These are phyloP conservation scores for Andrena bucephala DNA, from an alignment of 2,888 invertebrate genomes.

Conservation along the genomic window DNA sequence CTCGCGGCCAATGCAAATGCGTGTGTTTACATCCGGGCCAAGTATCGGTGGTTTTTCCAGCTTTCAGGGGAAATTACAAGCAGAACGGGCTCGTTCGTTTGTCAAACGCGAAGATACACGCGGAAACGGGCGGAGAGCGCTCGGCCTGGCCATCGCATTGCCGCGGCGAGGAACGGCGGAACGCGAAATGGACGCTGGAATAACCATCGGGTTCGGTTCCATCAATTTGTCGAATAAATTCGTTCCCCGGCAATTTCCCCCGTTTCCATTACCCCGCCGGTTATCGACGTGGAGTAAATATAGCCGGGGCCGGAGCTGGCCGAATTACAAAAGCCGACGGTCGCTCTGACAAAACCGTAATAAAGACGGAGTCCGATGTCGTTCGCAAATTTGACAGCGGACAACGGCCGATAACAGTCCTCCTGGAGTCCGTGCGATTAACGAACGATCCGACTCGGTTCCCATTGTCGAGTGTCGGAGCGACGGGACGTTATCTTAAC, in stretches of 20 bases:
- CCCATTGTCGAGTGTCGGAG: background rate
- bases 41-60: constrained; percentile 50
- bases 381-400: constrained; percentile 43
- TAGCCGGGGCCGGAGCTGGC: constrained; percentile 3
- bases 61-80: constrained; percentile 74
- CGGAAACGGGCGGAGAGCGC: background rate
- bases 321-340: constrained; percentile 44
- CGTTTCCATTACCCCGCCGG: constrained; percentile 52
- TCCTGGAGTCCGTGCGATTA: constrained; percentile 26
- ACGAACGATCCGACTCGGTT: constrained; percentile 7
- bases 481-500: background rate
- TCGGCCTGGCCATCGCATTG: background rate
- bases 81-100: constrained; percentile 58
- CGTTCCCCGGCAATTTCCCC: constrained; percentile 53
- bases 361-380: constrained; percentile 44
- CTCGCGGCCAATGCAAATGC: constrained; percentile 16
- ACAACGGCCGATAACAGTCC: background rate
- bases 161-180: constrained; percentile 7
- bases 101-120: constrained; percentile 50
- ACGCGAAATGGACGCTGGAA: constrained; percentile 55
- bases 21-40: constrained; percentile 32
- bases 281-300: constrained; percentile 57
- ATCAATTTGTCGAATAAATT: constrained; percentile 60
- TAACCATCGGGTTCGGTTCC: constrained; percentile 53
- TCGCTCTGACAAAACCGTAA: constrained; percentile 38